Evolutionary conservation across 2,888 invertebrate genomes (phyloP), one percentile per base, ranked within the genome.

Genomic region (Eudemis profundana): DNA sequence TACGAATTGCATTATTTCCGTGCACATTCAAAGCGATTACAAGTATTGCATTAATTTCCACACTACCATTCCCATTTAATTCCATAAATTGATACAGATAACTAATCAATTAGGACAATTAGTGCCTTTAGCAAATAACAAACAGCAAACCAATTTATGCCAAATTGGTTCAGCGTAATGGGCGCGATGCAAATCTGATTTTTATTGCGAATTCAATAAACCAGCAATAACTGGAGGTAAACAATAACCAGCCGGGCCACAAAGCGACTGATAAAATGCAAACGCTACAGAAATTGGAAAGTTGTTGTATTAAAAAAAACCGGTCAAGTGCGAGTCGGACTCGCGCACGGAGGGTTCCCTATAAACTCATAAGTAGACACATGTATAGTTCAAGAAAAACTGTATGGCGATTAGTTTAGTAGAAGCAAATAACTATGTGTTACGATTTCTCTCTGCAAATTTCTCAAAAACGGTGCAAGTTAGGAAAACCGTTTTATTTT

Each of bases 191-290:
- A 50, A 42, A 61, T 27, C 49, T 12, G 8, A 14, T 47, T 50
- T 60, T 50, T 29, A 40, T 49, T 61, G 4, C 38, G 14, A 42
- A 42, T 50, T 15, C 60, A 40, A 49, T 60, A 40, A 50, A 14
- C 14, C n/a, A 8, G 36, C 38, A 50, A 46, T 10, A 57, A 33
- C 17, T 17, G 56, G n/a, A 19, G 5, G 46, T 36, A 33, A 14
- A 44, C 56, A 46, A 21, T 44, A 19, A 33, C 15, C n/a, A 21
- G 33, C 7, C 29, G 21, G 27, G 33, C 29, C 50, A 8, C 47
- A 14, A 27, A 44, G 44, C 46, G 19, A 12, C 8, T 2, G 33
- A 10, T 4, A 23, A 23, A 23, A 33, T 33, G 33, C 33, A 33
- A 33, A 33, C 1, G 5, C 27, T 7, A 23, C 47, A 19, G 23